phyloP scores from a whole-genome alignment of 1,140 invertebrate species.

The Drosophila prosaltans region DNA sequence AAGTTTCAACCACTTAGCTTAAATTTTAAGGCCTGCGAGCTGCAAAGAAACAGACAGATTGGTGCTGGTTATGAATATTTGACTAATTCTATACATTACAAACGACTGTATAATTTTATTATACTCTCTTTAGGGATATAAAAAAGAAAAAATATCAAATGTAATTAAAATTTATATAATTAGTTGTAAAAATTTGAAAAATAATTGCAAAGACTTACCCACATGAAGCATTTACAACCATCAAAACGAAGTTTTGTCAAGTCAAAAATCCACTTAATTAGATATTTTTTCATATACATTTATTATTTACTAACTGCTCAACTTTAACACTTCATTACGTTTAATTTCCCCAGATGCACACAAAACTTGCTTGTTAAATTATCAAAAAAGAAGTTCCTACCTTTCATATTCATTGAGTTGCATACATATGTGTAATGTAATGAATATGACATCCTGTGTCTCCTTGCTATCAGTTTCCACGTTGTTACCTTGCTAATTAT shows the following conservation, averaged over 20 bases:
- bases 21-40: no score
- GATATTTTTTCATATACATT: not conserved
- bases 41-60: no score
- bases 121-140: no score
- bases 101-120: no score
- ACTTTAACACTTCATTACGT: constrained; percentile 35
- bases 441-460: constrained; percentile 43
- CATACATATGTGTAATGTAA: constrained; percentile 61
- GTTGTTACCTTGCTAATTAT: constrained; percentile 46
- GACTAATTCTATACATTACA: no score
- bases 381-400: not conserved
- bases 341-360: constrained; percentile 70
- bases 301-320: constrained; percentile 13
- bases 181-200: no score
- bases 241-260: not conserved
- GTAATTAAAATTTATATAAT: no score
- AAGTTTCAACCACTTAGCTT: no score
- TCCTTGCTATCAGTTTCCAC: not conserved
- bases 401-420: not conserved
- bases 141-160: no score
- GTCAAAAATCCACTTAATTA: not conserved
- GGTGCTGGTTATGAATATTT: no score
- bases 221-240: not conserved
- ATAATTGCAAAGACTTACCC: no score
- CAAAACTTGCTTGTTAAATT: constrained; percentile 23